A percentile compares a stretch with the other conserved stretches of the same genome.
Evolutionary conservation across 2,888 invertebrate genomes (phyloP).

Genomic region (Aleiodes testaceus): DNA sequence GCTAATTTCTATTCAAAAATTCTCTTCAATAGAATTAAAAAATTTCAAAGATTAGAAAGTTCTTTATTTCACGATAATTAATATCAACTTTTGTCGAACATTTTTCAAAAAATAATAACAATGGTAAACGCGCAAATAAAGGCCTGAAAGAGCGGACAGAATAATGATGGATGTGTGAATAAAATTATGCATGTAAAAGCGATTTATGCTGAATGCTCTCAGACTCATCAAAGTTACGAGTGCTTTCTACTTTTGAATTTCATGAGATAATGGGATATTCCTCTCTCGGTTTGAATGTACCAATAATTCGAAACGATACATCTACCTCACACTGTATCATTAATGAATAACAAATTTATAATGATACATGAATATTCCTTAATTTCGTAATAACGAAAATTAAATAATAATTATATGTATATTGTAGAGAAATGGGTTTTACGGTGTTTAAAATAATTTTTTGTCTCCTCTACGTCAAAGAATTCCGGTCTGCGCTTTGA

Average conservation of each 20-base stretch:
- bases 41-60: neutral
- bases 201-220: neutral
- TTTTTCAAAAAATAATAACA: no score
- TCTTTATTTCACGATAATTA: no score
- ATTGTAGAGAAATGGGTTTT: neutral
- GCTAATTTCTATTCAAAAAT: conserved; percentile 28
- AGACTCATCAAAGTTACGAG: conserved; percentile 16
- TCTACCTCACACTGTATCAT: conserved; percentile 19
- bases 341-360: conserved; percentile 14
- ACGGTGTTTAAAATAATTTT: no score
- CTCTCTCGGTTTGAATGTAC: neutral
- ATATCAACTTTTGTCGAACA: no score
- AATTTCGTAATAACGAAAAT: neutral
- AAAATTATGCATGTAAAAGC: no score
- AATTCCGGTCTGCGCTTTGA: no score
- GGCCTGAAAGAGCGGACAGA: no score
- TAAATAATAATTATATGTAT: conserved; percentile 10
- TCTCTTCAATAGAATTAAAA: conserved; percentile 17
- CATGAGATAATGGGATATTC: conserved; percentile 7
- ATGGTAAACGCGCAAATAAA: no score
- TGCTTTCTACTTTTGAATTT: conserved; percentile 23
- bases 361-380: neutral
- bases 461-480: no score
- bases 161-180: no score
- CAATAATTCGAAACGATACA: conserved; percentile 9